Base-by-base conservation (phyloP, 1,140 invertebrate species). In the Hyles vespertilio region DNA sequence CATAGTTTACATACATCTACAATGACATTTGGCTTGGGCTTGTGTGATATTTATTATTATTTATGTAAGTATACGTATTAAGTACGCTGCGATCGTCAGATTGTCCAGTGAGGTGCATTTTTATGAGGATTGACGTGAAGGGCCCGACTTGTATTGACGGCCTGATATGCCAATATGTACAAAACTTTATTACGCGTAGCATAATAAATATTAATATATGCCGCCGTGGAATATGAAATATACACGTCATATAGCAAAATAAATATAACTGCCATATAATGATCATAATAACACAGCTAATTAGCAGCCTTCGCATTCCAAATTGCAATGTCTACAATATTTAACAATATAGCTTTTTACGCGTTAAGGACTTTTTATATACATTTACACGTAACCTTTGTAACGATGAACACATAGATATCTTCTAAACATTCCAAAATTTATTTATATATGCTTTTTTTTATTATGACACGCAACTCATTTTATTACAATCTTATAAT, bases 1-100 rank as follows among this genome's bases (percentile, higher is more conserved):
- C 59, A 89, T 89, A 79, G 82, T 90, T 64, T 89, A 87, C 73
- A 77, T 89, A 69, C 86, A 89, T 59, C 68, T 89, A 34, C 84
- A 84, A 74, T 89, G 80, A 89, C 75, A 73, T 69, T 63, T 80
- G 69, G 77, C 81, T 72, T 78, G 75, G 73, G 78, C 78, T 77
- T 81, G 74, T 79, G 70, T 82, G 59, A 74, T 82, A 71, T 71
- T 81, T 74, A 69, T 75, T 63, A 56, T 84, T 72, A 69, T 79
- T 50, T 84, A 71, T 84, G 72, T 86, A 74, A 82, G 77, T 85
- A 79, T 76, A 60, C 74, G 74, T 53, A 61, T 80, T 52, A 71
- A 66, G 69, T 68, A 56, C 59, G 77, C 77, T 73, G 78, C 84
- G 77, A 73, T 84, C 75, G 82, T 84, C 79, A 80, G 80, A 74